These are phyloP conservation scores for Chionomys nivalis DNA, from an alignment of 2,113 vertebrate genomes.

Conservation along the genomic window DNA sequence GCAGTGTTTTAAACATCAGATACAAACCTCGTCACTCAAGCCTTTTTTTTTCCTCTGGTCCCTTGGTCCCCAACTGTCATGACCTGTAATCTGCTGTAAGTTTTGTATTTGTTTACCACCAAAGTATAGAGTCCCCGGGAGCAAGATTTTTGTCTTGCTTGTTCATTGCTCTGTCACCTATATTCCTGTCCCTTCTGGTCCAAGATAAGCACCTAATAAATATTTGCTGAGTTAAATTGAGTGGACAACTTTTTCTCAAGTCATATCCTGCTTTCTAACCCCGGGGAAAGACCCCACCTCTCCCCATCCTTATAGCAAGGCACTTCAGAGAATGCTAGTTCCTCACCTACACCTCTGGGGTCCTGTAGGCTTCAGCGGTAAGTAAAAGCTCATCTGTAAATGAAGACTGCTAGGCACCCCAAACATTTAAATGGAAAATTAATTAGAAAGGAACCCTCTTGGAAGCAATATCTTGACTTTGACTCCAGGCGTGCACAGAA, in stretches of 20 bases:
- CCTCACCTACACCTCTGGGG: neutral
- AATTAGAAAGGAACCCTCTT: neutral
- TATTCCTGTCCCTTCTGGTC: neutral
- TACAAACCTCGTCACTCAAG: neutral
- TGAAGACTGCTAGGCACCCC: neutral
- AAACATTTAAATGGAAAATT: conserved; percentile 6
- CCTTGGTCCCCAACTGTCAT: neutral
- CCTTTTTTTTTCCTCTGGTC: neutral
- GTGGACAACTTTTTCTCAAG: neutral
- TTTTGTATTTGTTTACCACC: neutral
- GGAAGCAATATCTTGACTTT: neutral
- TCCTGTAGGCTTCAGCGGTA: neutral
- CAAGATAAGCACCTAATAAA: neutral
- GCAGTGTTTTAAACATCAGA: neutral
- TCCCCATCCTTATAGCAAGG: neutral
- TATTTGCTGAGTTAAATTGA: neutral
- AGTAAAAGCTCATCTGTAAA: neutral
- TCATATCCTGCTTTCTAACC: neutral
- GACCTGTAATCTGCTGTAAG: neutral
- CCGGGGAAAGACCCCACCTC: neutral
- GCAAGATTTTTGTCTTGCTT: neutral
- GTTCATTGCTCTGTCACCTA: neutral
- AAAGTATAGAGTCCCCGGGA: neutral
- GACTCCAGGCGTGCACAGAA: neutral
- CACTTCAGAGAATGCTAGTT: neutral